A percentile compares a stretch with the other conserved stretches of the same genome.
Conservation (phyloP, 2,888 invertebrate species). For the Eudasyphora cyanicolor region DNA sequence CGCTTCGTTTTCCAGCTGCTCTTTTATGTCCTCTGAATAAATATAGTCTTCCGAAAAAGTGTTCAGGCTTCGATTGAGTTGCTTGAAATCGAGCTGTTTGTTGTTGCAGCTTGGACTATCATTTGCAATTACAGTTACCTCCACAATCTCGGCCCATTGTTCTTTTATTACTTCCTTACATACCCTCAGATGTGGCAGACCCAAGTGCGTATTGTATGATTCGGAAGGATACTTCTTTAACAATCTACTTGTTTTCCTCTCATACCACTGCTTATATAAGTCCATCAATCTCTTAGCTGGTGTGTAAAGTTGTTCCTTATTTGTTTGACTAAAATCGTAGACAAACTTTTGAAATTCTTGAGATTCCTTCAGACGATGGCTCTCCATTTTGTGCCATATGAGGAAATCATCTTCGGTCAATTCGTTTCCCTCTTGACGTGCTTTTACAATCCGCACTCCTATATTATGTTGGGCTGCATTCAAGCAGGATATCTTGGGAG, state of each 20-base stretch:
- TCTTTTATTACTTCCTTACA: conserved; percentile 65
- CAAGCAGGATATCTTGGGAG: conserved; percentile 67
- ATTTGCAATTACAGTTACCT: conserved; percentile 43
- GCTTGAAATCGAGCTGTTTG: conserved; percentile 58
- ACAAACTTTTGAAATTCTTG: conserved; percentile 69
- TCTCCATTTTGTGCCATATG: conserved; percentile 65
- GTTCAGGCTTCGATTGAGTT: conserved; percentile 67
- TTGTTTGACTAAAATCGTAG: conserved; percentile 64
- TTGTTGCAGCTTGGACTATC: conserved; percentile 59
- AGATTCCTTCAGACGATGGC: conserved; percentile 68
- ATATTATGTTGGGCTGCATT: conserved; percentile 68
- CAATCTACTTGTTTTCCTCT: conserved; percentile 47
- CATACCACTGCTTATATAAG: conserved; percentile 71
- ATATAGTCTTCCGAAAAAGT: conserved; percentile 60
- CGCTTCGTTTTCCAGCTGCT: conserved; percentile 27
- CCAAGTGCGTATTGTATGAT: conserved; percentile 71
- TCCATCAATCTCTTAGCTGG: conserved; percentile 67
- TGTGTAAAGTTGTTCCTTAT: conserved; percentile 69
- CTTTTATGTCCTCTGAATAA: conserved; percentile 28
- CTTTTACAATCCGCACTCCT: conserved; percentile 70
- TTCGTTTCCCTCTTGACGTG: conserved; percentile 60
- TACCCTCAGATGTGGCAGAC: conserved; percentile 71
- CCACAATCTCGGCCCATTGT: conserved; percentile 64
- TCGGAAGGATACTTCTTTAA: conserved; percentile 53
- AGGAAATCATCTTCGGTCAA: conserved; percentile 68